Base-by-base conservation (phyloP, 2,797 vertebrate genomes). In the Amniataba percoides region DNA sequence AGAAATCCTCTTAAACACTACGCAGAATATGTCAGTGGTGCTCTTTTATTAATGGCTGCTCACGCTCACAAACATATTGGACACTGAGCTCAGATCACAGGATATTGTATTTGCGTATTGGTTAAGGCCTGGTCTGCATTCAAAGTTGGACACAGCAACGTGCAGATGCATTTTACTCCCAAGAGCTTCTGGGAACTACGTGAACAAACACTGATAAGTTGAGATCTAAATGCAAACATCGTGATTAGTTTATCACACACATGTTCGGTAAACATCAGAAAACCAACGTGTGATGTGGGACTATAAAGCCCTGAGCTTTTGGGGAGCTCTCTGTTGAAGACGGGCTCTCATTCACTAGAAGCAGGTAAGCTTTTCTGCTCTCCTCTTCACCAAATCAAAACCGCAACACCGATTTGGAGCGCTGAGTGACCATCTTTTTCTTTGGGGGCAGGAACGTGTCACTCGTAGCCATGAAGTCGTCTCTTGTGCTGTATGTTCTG, bases 201-300 rank as follows among this genome's bases (percentile, higher is more conserved):
- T 56, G 15, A 65, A 56, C 52, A 67, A 76, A 83, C 62, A 68
- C 31, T 59, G 72, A 83, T 80, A 80, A 63, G 64, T 9, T 31
- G 27, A 65, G 5, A 63, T 59, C 36, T 27, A 34, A 43, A 18
- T 3, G 12, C 23, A 19, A 45, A 61, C 23, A 15, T 48, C 14
- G 53, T 68, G 71, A 80, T 80, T 63, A 55, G 40, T 43, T 64
- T 64, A 64, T 80, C 72, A 36, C 56, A 11, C 13, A 2, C 18
- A 52, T 40, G 59, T 53, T 46, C n/a, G 15, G 31, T 40, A 52
- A 46, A 74, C 42, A 60, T 58, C 40, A 19, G 23, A 58, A n/a
- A 74, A 27, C 40, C 40, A 2, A 25, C 10, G 21, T 43, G 15
- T 7, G 64, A 68, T 57, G 27, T 10, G 42, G 42, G 21, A 43